Evolutionary conservation across 2,888 invertebrate genomes (phyloP), one percentile per base, ranked within the genome.

Genomic region (Gastrophysa polygoni): DNA sequence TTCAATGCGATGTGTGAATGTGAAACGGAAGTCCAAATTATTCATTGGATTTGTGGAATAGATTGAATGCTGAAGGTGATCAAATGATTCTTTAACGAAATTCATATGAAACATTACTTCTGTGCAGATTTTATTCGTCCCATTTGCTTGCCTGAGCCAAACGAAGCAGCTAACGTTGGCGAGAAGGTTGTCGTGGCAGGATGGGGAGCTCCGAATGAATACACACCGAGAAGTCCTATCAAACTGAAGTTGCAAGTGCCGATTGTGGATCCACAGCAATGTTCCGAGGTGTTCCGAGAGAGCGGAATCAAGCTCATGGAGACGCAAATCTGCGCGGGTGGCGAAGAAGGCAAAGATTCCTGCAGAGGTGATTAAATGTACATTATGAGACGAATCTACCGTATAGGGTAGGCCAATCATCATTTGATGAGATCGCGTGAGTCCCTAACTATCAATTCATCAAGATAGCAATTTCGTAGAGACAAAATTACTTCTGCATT

Each of bases 161-260:
- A 54, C 5, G 77, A 79, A 60, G 67, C 68, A 20, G 71, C 78
- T 0, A 67, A 57, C 4, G 65, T 72, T 18, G 80, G 80, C 8
- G 69, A 75, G 3, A 63, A 66, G 8, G 67, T 80, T 5, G 63
- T 66, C 1, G 81, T 81, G 7, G 77, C 81, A 24, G 82, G 82
- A n/a, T 83, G 82, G 82, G 83, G 83, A 5, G 65, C 62, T 63
- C n/a, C n/a, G n/a, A n/a, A n/a, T n/a, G n/a, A n/a, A n/a, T n/a
- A n/a, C n/a, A n/a, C n/a, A n/a, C n/a, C n/a, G n/a, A n/a, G 67
- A 16, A 81, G 79, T 57, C 55, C 73, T 3, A 82, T 88, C 0
- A 90, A 90, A 72, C 77, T 88, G 50, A 90, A 91, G 75, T 82
- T 89, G 0, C 80, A 81, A 3, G 75, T 91, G 11, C 89, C 89